Conservation (phyloP, 2,888 invertebrate genomes). For the Tenthredo mesomela region DNA sequence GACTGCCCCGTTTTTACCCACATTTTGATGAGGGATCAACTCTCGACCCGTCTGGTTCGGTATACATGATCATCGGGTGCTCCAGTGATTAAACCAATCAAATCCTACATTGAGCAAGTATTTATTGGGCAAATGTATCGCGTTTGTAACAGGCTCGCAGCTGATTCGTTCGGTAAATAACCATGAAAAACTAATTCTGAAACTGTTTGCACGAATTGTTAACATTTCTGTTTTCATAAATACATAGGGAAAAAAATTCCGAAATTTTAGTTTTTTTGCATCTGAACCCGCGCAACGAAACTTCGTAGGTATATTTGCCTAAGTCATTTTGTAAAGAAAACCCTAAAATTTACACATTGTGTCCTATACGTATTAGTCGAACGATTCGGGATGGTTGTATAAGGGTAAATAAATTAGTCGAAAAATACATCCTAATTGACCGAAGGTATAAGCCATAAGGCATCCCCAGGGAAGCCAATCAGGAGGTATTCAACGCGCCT, state of each 20-base stretch:
- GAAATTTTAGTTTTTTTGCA: neutral
- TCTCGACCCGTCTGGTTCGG: neutral
- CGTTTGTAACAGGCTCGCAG: neutral
- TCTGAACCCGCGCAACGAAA: neutral
- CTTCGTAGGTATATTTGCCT: neutral
- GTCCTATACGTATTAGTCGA: constrained; percentile 6
- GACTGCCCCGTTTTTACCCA: neutral
- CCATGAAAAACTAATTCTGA: neutral
- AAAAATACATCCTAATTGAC: constrained; percentile 21
- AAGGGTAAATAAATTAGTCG: neutral
- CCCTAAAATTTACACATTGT: neutral
- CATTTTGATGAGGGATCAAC: constrained; percentile 9
- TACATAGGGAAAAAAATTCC: neutral
- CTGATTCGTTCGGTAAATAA: neutral
- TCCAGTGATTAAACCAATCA: neutral
- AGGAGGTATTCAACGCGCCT: constrained; percentile 17
- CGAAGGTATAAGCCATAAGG: neutral
- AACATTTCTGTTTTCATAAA: neutral
- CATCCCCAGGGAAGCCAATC: constrained; percentile 22
- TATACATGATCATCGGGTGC: neutral
- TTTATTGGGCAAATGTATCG: neutral
- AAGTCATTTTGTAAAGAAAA: neutral
- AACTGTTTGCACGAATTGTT: neutral
- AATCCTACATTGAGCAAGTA: constrained; percentile 5
- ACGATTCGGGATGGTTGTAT: neutral